Base-by-base conservation (phyloP, 2,797 vertebrate species). In the Centroberyx gerrardi region DNA sequence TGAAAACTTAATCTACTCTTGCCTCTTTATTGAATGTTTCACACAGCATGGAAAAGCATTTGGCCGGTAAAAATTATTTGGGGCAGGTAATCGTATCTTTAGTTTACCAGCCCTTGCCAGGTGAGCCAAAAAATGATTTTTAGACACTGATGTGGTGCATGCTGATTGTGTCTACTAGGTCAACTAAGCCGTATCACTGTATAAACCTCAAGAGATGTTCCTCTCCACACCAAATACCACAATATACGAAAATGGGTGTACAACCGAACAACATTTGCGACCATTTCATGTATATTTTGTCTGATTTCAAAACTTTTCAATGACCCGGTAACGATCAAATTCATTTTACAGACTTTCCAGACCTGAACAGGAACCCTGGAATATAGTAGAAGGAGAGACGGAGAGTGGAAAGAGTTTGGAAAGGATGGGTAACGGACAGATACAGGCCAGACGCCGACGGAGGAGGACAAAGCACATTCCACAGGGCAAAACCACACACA, bases 361-460 rank as follows among this genome's bases (percentile, higher is more conserved):
- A 18, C 53, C 29, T 0, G 2, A n/a, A 85, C 87, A 92, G 88
- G 82, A 93, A 90, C 89, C 91, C 86, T 83, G 84, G 83, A 44
- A 63, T 33, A 64, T n/a, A 59, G 62, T 27, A 61, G 60, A 58
- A 68, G 78, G 33, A 83, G 77, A 91, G 88, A 81, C 64, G 81
- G 85, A 81, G 85, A 87, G 89, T 64, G 82, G 89, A 88, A 92
- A 88, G 92, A 78, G 87, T 63, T 83, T 86, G 84, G 84, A 93
- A 88, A 93, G 87, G 93, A 93, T 95, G 94, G 89, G 81, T 80
- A 84, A 92, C 85, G 79, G 7, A 90, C 78, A 67, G 64, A 87
- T 72, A 74, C 44, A 78, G 65, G 62, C 59, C 54, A 53, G 54
- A 83, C 29, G 15, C 70, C 54, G 2, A 51, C 81, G 62, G 62